Evolutionary conservation across 2,888 invertebrate genomes (phyloP), one percentile per base, ranked within the genome.

Genomic region (Eutolmus rufibarbis): DNA sequence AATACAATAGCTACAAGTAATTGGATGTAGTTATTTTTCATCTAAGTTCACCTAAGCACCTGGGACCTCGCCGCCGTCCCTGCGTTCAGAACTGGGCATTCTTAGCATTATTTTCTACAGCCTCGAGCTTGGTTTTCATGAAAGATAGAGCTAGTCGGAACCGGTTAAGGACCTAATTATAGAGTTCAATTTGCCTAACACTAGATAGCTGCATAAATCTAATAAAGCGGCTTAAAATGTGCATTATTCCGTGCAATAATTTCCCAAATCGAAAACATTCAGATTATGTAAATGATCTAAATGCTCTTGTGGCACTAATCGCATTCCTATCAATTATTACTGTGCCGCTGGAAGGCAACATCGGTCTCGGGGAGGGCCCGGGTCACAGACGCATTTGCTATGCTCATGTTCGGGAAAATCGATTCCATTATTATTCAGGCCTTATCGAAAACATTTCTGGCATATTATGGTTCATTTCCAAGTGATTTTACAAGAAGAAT

Each of bases 361-460:
- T 28, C 9, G 66, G 66, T 23, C n/a, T 1, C 31, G 16, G 51
- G 78, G 78, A 28, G 34, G 40, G 34, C 2, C 37, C 40, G 77
- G 34, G 77, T 79, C 12, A 8, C 23, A 28, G 14, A 31, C 19
- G 28, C 79, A 46, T 51, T 79, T 51, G 51, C 28, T 51, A 51
- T 79, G 79, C 31, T 79, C 79, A 46, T 28, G 40, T 79, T 51
- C n/a, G 14, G 31, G 51, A 79, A 79, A 79, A 79, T 79, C 79
- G 79, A 79, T 79, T 79, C 31, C 51, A 79, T 79, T 79, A 51
- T 79, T 79, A 79, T 79, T 79, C 79, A 79, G 31, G 23, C 79
- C 51, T 78, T 46, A 46, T 34, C 46, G 51, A 51, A 79, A 79
- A 46, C 79, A 79, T 79, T 79, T 79, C 79, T 46, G 51, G 51